Base-by-base conservation (phyloP, 2,888 invertebrate species). In the Melipona bicolor region DNA sequence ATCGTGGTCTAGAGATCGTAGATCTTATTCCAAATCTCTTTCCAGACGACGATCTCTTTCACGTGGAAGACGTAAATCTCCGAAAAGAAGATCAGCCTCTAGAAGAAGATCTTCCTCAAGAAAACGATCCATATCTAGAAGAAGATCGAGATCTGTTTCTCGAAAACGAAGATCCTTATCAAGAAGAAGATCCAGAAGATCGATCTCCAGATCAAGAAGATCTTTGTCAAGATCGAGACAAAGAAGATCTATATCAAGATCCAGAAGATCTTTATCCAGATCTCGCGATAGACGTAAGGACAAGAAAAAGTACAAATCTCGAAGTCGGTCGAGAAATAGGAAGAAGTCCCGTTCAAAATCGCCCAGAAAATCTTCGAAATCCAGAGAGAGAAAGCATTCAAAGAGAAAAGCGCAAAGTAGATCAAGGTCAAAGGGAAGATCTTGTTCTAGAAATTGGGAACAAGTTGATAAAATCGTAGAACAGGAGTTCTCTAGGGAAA, bases 361-460 rank as follows among this genome's bases (percentile, higher is more conserved):
- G 70, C 89, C 93, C 24, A 91, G 92, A 69, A 88, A 85, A 78
- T 90, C 90, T 52, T 94, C 91, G 6, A 94, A 94, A 76, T 92
- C 91, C 21, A 92, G 91, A 56, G 94, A 92, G 43, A 94, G 95
- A 86, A 94, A 93, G 79, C 94, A 95, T 83, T 89, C 92, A 17
- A 94, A 94, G 74, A 92, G 95, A 70, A 94, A 94, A 83, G 87
- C 90, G 24, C 81, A 80, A 27, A 93, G 92, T 36, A 90, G 93
- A 76, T 91, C 92, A 15, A 89, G 89, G n/a, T 90, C 91, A 3
- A 89, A 88, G 68, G 90, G 89, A 83, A 90, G 92, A 74, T 91
- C 91, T 59, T 79, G 89, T 36, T 92, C 92, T 19, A 79, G 91
- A 62, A 92, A 91, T 71, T 95, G 95, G 95, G 93, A 86, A 89